phyloP scores from a whole-genome alignment of 2,113 vertebrate genomes.

The Nycticebus coucang region DNA sequence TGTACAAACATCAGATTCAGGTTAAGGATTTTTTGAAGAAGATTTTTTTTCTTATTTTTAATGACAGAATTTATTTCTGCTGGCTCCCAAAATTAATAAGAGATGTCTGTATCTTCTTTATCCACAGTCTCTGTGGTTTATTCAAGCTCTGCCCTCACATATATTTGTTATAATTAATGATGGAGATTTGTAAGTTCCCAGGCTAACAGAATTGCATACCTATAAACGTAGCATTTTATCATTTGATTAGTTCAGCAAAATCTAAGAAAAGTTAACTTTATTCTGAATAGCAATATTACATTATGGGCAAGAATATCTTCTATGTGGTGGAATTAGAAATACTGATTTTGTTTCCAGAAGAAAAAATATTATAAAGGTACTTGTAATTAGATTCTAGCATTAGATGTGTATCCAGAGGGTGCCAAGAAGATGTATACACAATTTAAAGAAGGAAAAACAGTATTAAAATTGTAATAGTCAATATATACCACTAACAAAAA shows the following conservation, averaged over 20 bases:
- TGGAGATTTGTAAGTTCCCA: background rate
- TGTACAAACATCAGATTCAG: conserved; percentile 46
- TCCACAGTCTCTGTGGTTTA: background rate
- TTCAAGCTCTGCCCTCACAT: background rate
- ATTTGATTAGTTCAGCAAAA: conserved; percentile 2
- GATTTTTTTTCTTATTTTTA: conserved; percentile 22
- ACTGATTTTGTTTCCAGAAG: background rate
- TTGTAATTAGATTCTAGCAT: conserved; percentile 27
- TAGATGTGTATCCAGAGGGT: background rate
- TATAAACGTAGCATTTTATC: background rate
- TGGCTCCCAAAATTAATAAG: conserved; percentile 31
- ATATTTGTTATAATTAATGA: conserved; percentile 16
- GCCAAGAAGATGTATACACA: too few species aligned
- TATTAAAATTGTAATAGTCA: too few species aligned
- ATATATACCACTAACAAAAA: too few species aligned
- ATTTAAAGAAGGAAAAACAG: too few species aligned
- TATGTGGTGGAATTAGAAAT: background rate
- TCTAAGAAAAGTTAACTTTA: conserved; percentile 12
- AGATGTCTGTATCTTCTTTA: background rate
- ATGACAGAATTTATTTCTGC: conserved; percentile 35
- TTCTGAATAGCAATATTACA: background rate
- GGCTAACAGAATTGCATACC: background rate
- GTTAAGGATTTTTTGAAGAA: conserved; percentile 20
- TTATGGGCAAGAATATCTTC: conserved; percentile 28
- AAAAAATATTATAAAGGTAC: background rate